Base-by-base conservation (phyloP, 2,888 invertebrate genomes). In the Oxytorus armatus region DNA sequence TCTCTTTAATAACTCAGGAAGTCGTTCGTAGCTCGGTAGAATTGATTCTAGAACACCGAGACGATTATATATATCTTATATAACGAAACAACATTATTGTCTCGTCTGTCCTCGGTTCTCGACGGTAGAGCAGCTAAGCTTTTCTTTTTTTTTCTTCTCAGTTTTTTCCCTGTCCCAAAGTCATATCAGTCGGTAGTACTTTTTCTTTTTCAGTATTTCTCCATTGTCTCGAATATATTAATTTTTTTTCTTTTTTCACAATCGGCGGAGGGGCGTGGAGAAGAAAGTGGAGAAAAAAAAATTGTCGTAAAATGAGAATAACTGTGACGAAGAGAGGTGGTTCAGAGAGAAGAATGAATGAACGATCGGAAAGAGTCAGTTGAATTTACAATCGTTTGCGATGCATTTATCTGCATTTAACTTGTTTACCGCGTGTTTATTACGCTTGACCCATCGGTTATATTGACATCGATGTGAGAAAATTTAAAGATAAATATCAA, bases 331-430 rank as follows among this genome's bases (percentile, higher is more conserved):
- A 29, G 21, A 39, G 33, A 16, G 3, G n/a, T 33, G 23, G 21
- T 11, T 21, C 14, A 66, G 42, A 33, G 16, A 39, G 33, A 25
- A 29, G 44, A 21, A 55, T 51, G 44, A 39, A 44, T 25, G 63
- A 61, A 61, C 21, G 57, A 33, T n/a, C 3, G 49, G 25, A 61
- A n/a, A 11, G n/a, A 44, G 44, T 21, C 36, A 47, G 21, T 21
- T n/a, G 18, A 63, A 8, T 59, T 55, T 29, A 42, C 51, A 33
- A 51, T 47, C 42, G 66, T 78, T 74, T 23, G 51, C 66, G 49
- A 23, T 73, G 79, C 81, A 82, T 82, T 79, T 82, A 57, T 77
- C 63, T 79, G 82, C 82, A 82, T 82, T 82, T 82, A 82, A 79
- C 51, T 79, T 47, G 55, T 66, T 76, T 61, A 51, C 61, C 73